These are phyloP conservation scores for Helobdella robusta DNA, from an alignment of 2,888 invertebrate genomes.

Conservation along the genomic window DNA sequence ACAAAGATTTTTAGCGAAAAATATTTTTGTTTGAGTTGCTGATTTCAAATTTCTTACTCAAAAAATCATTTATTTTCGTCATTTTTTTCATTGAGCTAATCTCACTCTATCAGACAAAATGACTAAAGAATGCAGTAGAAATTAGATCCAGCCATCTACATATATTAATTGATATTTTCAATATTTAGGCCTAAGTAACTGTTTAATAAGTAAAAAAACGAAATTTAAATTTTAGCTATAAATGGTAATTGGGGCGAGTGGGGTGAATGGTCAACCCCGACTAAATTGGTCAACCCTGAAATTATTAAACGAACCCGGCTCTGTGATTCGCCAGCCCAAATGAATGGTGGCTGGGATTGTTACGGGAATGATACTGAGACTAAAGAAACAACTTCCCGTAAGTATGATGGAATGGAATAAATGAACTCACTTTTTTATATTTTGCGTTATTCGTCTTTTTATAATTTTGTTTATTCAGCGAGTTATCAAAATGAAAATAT, in stretches of 20 bases:
- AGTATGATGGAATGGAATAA: not conserved
- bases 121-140: no score
- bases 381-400: constrained; percentile 23
- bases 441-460: not conserved
- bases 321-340: constrained; percentile 44
- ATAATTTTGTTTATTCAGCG: not conserved
- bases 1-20: no score
- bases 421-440: not conserved
- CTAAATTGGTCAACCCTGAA: constrained; percentile 36
- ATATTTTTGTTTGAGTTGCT: no score
- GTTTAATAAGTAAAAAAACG: no score
- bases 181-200: no score
- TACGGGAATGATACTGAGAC: constrained; percentile 38
- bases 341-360: constrained; percentile 43
- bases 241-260: constrained; percentile 31
- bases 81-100: no score
- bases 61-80: no score
- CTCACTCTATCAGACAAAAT: no score
- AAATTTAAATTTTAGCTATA: constrained; percentile 11
- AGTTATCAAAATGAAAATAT: not conserved
- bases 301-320: constrained; percentile 37
- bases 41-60: no score
- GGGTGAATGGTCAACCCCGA: constrained; percentile 24
- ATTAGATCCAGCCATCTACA: no score
- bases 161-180: no score